These are phyloP conservation scores for Hybognathus amarus DNA, from an alignment of 2,797 vertebrate species.

Conservation along the genomic window DNA sequence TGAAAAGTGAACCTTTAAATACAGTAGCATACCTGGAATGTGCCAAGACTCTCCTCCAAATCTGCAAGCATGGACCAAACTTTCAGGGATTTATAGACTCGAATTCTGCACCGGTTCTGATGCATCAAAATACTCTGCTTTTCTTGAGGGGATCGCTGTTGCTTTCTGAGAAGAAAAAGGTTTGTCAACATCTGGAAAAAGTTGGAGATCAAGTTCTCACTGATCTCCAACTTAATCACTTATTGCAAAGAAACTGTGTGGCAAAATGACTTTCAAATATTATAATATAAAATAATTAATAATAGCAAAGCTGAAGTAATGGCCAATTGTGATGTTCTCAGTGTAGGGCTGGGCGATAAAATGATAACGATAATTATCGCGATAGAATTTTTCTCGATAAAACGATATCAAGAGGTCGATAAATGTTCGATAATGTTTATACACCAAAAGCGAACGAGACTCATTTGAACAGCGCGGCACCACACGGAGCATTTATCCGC, in stretches of 20 bases:
- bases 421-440: no score
- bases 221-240: background rate
- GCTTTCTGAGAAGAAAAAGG: constrained; percentile 79
- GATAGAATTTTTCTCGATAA: no score
- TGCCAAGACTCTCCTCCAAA: constrained; percentile 92
- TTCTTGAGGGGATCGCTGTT: constrained; percentile 87
- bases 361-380: no score
- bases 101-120: constrained; percentile 91
- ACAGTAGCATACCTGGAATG: constrained; percentile 83
- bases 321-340: background rate
- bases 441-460: no score
- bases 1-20: no score
- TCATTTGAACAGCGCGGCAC: no score
- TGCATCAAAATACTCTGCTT: constrained; percentile 92
- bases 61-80: constrained; percentile 97
- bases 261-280: background rate
- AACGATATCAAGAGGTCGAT: no score
- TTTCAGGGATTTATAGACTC: constrained; percentile 91
- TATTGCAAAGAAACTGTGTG: background rate
- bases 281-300: background rate
- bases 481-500: no score
- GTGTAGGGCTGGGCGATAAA: no score
- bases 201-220: background rate
- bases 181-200: background rate
- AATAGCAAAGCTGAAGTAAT: background rate